A percentile compares a stretch with the other conserved stretches of the same genome.
phyloP scores from a whole-genome alignment of 2,888 invertebrate genomes.

The Campoplex capitator region DNA sequence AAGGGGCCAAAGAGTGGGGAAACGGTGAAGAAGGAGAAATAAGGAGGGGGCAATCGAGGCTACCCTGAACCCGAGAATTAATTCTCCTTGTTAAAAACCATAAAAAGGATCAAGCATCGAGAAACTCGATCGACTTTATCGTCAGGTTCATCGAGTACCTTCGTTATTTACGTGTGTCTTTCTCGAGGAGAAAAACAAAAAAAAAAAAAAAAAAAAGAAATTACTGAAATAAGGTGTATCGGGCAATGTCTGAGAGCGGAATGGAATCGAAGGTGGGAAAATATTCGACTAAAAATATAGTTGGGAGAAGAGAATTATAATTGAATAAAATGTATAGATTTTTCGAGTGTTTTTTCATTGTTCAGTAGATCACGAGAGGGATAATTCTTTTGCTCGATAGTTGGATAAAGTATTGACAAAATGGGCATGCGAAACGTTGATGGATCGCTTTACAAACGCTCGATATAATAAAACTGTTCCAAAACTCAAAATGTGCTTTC shows the following conservation, averaged over 20 bases:
- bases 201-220: neutral
- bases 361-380: neutral
- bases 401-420: neutral
- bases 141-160: conserved; percentile 6
- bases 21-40: neutral
- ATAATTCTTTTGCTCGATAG: neutral
- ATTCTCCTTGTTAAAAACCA: conserved; percentile 30
- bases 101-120: conserved; percentile 12
- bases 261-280: neutral
- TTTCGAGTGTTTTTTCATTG: neutral
- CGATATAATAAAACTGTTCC: neutral
- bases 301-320: no score
- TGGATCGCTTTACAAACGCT: neutral
- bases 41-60: neutral
- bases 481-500: neutral
- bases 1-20: conserved; percentile 23
- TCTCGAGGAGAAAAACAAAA: neutral
- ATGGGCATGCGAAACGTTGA: neutral
- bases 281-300: neutral
- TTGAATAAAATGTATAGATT: no score
- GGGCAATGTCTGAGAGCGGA: neutral
- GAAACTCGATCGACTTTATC: conserved; percentile 2
- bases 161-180: neutral
- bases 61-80: conserved; percentile 18
- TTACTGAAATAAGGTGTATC: neutral